Conservation (phyloP, 30 jellyfish, hydroid and myxozoan genomes). For the Rhopilema esculentum region DNA sequence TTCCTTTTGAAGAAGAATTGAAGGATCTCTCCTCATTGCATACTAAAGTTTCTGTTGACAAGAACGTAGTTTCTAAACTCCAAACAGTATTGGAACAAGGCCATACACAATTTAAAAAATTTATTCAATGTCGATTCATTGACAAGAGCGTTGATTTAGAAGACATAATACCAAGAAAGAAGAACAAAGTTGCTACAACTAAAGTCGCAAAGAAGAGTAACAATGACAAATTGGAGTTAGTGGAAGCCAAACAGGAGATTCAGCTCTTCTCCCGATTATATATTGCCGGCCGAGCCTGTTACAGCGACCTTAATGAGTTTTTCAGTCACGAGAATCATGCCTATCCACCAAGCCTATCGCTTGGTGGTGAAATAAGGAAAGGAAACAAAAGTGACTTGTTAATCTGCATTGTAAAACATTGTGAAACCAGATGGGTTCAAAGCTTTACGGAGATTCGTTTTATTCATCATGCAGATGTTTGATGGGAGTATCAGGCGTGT, state of each 20-base stretch:
- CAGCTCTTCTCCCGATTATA: conserved; percentile 61
- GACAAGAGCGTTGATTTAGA: conserved; percentile 31
- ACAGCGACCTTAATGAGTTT: conserved; percentile 60
- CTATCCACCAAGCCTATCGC: conserved; percentile 66
- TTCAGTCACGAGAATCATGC: conserved; percentile 48
- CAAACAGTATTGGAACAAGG: conserved; percentile 38
- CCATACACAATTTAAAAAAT: conserved; percentile 12
- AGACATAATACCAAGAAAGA: conserved; percentile 36
- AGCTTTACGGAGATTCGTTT: conserved; percentile 14
- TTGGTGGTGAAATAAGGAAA: conserved; percentile 43
- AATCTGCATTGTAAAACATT: conserved; percentile 28
- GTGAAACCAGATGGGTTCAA: conserved; percentile 44
- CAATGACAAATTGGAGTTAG: conserved; percentile 9
- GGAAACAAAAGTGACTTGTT: conserved; percentile 41
- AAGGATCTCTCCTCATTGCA: conserved; percentile 55
- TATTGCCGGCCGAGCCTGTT: conserved; percentile 70
- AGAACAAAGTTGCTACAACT: conserved; percentile 11
- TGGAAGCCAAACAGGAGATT: conserved; percentile 20
- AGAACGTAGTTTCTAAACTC: conserved; percentile 4
- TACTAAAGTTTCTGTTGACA: conserved; percentile 19
- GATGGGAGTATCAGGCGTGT: not conserved
- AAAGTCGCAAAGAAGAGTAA: conserved; percentile 42
- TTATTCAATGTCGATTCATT: conserved; percentile 26
- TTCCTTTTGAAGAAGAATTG: conserved; percentile 47
- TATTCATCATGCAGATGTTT: conserved; percentile 20